Evolutionary conservation across 2,113 vertebrate species (phyloP).

Genomic region (Xenopus tropicalis): DNA sequence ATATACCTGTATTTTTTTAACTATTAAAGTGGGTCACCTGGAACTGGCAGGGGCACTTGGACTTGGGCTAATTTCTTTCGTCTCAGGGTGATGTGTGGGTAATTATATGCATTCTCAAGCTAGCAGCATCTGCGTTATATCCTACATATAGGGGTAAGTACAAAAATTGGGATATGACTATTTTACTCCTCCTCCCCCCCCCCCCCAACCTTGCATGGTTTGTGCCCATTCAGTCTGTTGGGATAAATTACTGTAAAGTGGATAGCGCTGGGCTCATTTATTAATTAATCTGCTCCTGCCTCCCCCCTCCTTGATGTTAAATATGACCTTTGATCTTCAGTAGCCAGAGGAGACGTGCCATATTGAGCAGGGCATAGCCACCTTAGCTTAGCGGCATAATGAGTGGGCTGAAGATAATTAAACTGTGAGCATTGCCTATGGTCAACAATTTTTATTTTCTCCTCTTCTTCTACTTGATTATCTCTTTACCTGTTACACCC

Average conservation of each 20-base stretch:
- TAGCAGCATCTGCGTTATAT: conserved; percentile 77
- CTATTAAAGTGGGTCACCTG: conserved; percentile 70
- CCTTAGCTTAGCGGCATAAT: conserved; percentile 49
- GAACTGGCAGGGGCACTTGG: conserved; percentile 69
- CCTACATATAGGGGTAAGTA: conserved; percentile 86
- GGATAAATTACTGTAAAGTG: conserved; percentile 59
- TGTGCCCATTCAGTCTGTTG: conserved; percentile 68
- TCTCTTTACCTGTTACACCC: conserved; percentile 63
- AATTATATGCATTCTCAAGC: conserved; percentile 81
- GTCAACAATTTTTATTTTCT: conserved; percentile 49
- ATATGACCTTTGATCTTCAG: conserved; percentile 89
- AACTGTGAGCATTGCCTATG: conserved; percentile 35
- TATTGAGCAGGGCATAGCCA: conserved; percentile 66
- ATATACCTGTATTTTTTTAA: conserved; percentile 59
- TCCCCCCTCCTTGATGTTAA: conserved; percentile 74
- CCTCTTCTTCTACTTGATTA: conserved; percentile 57
- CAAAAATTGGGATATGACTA: conserved; percentile 60
- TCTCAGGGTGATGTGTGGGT: conserved; percentile 82
- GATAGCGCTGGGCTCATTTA: conserved; percentile 71
- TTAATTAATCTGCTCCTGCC: conserved; percentile 77
- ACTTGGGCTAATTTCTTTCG: conserved; percentile 64
- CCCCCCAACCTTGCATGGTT: conserved; percentile 45
- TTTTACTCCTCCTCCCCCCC: conserved; percentile 53
- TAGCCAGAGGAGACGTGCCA: conserved; percentile 68
- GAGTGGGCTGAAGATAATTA: not conserved